These are phyloP conservation scores for Microctenopoma lineatum DNA, from an alignment of 2,797 vertebrate species.

Conservation along the genomic window DNA sequence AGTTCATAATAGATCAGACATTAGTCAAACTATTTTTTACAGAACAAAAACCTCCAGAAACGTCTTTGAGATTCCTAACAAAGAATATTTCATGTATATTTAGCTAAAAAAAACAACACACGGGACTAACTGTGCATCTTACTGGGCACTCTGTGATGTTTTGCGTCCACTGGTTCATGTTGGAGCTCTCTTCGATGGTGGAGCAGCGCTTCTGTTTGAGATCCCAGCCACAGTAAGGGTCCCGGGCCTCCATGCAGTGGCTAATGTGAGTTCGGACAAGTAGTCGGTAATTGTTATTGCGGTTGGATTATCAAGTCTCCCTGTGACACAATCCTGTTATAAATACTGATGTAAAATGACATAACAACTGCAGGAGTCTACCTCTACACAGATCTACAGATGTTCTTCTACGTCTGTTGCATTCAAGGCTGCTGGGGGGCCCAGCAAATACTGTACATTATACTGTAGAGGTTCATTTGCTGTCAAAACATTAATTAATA, in stretches of 20 bases:
- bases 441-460: not conserved
- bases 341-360: not conserved
- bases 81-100: not conserved
- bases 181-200: slow-evolving; percentile 91
- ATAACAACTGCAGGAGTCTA: too few relatives aligned
- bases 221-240: slow-evolving; percentile 98
- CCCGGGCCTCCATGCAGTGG: slow-evolving; percentile 91
- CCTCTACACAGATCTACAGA: not conserved
- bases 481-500: slow-evolving; percentile 17
- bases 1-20: too few relatives aligned
- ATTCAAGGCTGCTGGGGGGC: not conserved
- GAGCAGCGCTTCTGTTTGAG: slow-evolving; percentile 89
- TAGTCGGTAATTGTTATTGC: not conserved
- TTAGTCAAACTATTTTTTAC: too few relatives aligned
- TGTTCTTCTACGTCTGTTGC: not conserved
- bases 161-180: slow-evolving; percentile 95
- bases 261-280: slow-evolving; percentile 68
- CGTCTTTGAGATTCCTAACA: too few relatives aligned
- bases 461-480: not conserved
- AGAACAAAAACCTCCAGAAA: too few relatives aligned
- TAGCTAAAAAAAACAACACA: too few relatives aligned
- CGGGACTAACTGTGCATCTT: slow-evolving; percentile 62
- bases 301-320: not conserved
- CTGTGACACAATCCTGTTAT: not conserved
- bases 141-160: slow-evolving; percentile 92